Evolutionary conservation across 2,113 vertebrate species (phyloP), one percentile per base, ranked within the genome.

Genomic region (Myiozetetes cayanensis): DNA sequence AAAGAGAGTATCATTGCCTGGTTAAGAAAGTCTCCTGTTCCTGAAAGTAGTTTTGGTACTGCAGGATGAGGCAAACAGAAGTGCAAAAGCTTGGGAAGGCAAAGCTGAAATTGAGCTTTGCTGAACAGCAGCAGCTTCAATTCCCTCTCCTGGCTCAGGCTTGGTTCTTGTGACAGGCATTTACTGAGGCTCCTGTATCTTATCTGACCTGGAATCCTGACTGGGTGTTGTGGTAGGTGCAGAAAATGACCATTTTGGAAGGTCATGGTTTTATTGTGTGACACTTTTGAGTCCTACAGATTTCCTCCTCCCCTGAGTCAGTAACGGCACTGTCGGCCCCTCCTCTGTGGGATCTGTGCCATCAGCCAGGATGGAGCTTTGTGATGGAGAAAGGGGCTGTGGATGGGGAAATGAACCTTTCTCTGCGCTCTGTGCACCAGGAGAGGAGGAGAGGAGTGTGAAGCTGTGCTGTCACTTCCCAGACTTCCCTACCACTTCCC

Each of bases 301-400:
- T 14, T 1, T 2, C 27, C 4, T 43, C 14, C 19, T 33, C 10
- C 46, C 62, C 16, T 3, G 75, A 13, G 21, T 19, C 41, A 10
- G 30, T 31, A 25, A 1, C 0, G 1, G 22, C 8, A 1, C 31
- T 8, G 20, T 4, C 16, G 46, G 44, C 27, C 22, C 0, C 22
- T 44, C 31, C 35, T 7, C 20, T 1, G 27, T 7, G 46, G 58
- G 28, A 2, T 23, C 59, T 21, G 14, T 2, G 70, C 10, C 14
- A 4, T 39, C 28, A 1, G 6, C 11, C 0, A 6, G 28, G 43
- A 39, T 12, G n/a, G 70, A 33, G 41, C 33, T 58, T 44, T n/a
- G 33, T 14, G 71, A 37, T 28, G 19, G 16, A 4, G 2, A 3
- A 25, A 49, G 78, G 88, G 41, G 4, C 12, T 4, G 53, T 0